phyloP scores from a whole-genome alignment of 2,797 vertebrate genomes.

The Cyclopterus lumpus region DNA sequence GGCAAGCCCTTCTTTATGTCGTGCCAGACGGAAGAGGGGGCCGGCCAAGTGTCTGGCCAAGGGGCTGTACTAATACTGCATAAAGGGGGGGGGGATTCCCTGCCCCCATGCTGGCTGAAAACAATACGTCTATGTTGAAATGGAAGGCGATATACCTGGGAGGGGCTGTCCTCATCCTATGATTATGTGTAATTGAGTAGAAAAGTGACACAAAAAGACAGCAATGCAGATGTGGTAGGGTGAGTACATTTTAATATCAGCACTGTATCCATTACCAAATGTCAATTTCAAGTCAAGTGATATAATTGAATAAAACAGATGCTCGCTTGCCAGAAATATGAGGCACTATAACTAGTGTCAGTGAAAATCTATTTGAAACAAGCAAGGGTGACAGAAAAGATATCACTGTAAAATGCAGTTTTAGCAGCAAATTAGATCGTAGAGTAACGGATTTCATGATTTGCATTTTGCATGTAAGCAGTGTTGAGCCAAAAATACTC shows the following conservation, averaged over 20 bases:
- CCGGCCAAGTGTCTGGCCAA: constrained; percentile 82
- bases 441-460: constrained; percentile 74
- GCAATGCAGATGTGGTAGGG: constrained; percentile 59
- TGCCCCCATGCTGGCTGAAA: constrained; percentile 60
- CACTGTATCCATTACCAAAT: constrained; percentile 72
- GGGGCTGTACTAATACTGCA: constrained; percentile 77
- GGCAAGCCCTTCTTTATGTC: constrained; percentile 67
- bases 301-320: constrained; percentile 76
- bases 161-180: constrained; percentile 61
- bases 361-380: constrained; percentile 61
- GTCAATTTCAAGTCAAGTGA: constrained; percentile 78
- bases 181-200: constrained; percentile 67
- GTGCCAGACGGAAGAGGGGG: constrained; percentile 80
- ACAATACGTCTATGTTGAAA: constrained; percentile 73
- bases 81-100: constrained; percentile 73
- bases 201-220: constrained; percentile 62
- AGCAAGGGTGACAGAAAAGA: constrained; percentile 72
- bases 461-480: constrained; percentile 82
- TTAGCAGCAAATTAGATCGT: constrained; percentile 77
- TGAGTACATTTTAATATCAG: constrained; percentile 72
- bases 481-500: constrained; percentile 79
- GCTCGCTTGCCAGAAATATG: constrained; percentile 67
- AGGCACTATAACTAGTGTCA: constrained; percentile 71
- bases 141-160: constrained; percentile 69
- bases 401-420: constrained; percentile 76